Evolutionary conservation across 1,140 invertebrate genomes (phyloP), one percentile per base, ranked within the genome.

Genomic region (Drosophila pachea): DNA sequence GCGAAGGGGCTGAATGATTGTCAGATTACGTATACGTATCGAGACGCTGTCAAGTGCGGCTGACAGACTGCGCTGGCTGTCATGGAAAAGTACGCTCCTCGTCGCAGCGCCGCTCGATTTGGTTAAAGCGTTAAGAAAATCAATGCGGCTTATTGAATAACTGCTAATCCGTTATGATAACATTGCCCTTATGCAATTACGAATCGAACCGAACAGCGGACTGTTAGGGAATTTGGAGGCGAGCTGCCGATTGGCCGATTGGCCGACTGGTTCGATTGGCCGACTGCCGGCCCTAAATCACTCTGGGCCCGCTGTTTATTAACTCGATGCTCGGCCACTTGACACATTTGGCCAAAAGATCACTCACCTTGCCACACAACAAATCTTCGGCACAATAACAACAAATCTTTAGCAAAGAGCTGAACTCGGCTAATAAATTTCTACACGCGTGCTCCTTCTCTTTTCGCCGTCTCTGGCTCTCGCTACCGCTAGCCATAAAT

Each of bases 361-460:
- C 78, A 82, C 63, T 82, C 78, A 84, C 78, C 78, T 84, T 82
- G 72, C 73, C 55, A 63, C 68, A 70, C 43, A 69, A 69, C 67
- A 65, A 68, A 68, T 68, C 66, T 63, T 68, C 60, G 29, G 40
- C 14, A 60, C 43, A 49, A 60, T 47, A 63, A 35, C 59, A 63
- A 38, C 59, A 68, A 33, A 47, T 43, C 55, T 55, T 55, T 42
- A 40, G 42, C 59, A 40, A 42, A 35, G 47, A 48, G 43, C 38
- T 55, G 75, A 81, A 81, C 48, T 81, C 69, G 54, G 79, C 78
- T 82, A 82, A 82, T 82, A 82, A 82, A 82, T 82, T 84, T 83
- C 74, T 61, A 64, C 11, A 49, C 29, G 32, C 22, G 12, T n/a
- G n/a, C 29, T 31, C n/a, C 2, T 11, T n/a, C 22, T 45, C 22